Evolutionary conservation across 2,113 vertebrate genomes (phyloP), one percentile per base, ranked within the genome.

Genomic region (Oncorhynchus tshawytscha): DNA sequence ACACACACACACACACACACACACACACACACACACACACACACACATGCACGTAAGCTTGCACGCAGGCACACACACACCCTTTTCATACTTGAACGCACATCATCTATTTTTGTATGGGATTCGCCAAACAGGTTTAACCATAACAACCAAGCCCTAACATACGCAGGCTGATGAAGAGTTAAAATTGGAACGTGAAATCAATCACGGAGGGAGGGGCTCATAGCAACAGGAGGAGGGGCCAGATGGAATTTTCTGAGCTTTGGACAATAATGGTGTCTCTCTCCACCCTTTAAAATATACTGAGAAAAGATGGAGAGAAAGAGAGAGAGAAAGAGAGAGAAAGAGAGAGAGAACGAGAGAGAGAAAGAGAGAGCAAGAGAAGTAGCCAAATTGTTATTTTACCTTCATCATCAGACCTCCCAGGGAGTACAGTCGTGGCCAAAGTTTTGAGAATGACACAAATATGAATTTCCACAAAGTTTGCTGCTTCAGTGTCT

Each of bases 111-210:
- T 57, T 57, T 18, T 57, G 54, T 57, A 15, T 57, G 5, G 54
- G 1, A 20, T 57, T 20, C 22, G 13, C 60, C 82, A 48, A 74
- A 24, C 2, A 45, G 39, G 39, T 45, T 45, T n/a, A 75, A 51
- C 72, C 72, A 66, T 45, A 45, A 39, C 49, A 80, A 72, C 69
- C 76, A 18, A 79, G 27, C 62, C 24, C 54, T n/a, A 62, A 62
- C 18, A 7, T 62, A 24, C 59, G 16, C 59, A 62, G 18, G 20
- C 59, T 62, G 59, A 62, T 12, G 59, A 57, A 1, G 5, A 20
- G 39, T 45, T 2, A 2, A 11, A n/a, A 22, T 24, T 62, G 18
- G 15, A 54, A 18, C 4, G 15, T 45, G 84, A 22, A 74, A 25
- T 8, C 25, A 24, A 29, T 25, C 57, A 31, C 29, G 22, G 1